Evolutionary conservation across 2,888 invertebrate genomes (phyloP).

Genomic region (Dicycla oo): DNA sequence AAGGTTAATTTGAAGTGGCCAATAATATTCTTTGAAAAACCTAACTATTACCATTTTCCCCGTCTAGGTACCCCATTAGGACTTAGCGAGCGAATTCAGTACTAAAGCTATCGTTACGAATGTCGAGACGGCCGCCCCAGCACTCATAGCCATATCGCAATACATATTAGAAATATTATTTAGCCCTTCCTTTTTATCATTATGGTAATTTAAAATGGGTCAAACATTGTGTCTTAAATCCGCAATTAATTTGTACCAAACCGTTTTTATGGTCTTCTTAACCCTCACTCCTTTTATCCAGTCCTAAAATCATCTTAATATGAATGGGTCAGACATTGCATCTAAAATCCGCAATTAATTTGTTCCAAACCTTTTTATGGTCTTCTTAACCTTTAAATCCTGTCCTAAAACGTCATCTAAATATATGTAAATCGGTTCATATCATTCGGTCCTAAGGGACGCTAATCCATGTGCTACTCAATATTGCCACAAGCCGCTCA

Average conservation of each 20-base stretch:
- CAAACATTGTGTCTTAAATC: conserved; percentile 1
- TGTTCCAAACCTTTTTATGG: background rate
- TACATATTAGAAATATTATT: background rate
- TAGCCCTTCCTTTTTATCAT: background rate
- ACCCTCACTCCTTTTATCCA: background rate
- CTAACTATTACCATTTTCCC: too few relatives aligned
- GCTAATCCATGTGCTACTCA: conserved; percentile 32
- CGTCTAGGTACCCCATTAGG: too few relatives aligned
- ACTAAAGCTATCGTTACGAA: too few relatives aligned
- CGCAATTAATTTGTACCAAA: background rate
- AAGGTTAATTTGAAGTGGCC: too few relatives aligned
- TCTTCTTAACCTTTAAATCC: background rate
- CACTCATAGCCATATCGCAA: background rate
- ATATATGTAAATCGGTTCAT: conserved; percentile 9
- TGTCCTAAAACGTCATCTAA: conserved; percentile 4
- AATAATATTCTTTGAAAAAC: too few relatives aligned
- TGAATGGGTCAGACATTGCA: conserved; percentile 12
- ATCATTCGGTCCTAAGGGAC: background rate
- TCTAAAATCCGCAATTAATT: background rate
- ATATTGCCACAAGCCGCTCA: conserved; percentile 33
- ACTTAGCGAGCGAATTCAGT: too few relatives aligned
- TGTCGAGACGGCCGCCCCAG: too few relatives aligned
- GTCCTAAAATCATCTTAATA: conserved; percentile 9
- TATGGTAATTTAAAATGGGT: conserved; percentile 4
- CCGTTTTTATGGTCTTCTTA: background rate